Base-by-base conservation (phyloP, 30 jellyfish, hydroid and myxozoan genomes). In the Aurelia sp. region DNA sequence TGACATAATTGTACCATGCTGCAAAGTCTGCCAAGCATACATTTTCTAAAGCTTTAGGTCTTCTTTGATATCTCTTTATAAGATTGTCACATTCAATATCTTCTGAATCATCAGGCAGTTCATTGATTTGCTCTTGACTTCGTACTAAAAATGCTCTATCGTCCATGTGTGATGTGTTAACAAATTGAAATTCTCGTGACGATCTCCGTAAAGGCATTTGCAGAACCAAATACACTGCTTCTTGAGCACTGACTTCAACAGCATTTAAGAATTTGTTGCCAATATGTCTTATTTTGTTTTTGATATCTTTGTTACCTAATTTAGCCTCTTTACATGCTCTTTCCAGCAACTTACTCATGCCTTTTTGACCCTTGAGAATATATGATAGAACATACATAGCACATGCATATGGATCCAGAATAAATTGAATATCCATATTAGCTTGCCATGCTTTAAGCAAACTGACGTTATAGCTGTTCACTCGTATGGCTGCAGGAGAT, bases 381-480 rank as follows among this genome's bases (percentile, higher is more conserved):
- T 38, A 38, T 38, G 50, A 38, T 38, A 38, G 50, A 38, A 4
- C 50, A 38, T 38, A 38, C 50, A 38, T 38, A 5, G 89, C 89
- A 59, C 89, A 78, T 10, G 84, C 89, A 63, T 78, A 78, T 55
- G 89, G 89, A 40, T 78, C 89, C 0, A 78, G 24, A 24, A 78
- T 31, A 38, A 38, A 38, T 38, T 38, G 50, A 4, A 38, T 38
- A 38, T 38, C 50, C 50, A 38, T 38, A 4, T 20, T 78, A 0
- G 89, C 89, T 61, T 63, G 78, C 84, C 84, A 78, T 78, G 89
- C 89, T 35, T 13, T 16, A 21, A 78, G 63, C 17, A 78, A 24
- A 31, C 30, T 57, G 15, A 16, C 10, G 47, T 61, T 78, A 82
- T 78, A 78, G 24, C 35, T 63, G 41, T 59, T 78, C 13, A 59